Base-by-base conservation (phyloP, 2,888 invertebrate genomes). In the Parthenolecanium corni region DNA sequence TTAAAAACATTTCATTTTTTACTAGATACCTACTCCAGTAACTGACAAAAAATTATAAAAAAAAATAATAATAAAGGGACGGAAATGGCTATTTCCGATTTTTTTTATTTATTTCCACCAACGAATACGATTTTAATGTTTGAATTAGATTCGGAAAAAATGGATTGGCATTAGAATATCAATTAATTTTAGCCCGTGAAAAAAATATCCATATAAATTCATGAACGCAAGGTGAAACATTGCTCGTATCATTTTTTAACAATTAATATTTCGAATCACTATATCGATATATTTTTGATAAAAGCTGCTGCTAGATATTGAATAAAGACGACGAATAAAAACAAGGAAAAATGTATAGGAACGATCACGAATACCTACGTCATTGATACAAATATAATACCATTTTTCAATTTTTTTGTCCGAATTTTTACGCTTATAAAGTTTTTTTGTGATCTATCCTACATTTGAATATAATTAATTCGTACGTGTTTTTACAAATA, bases 121-220 rank as follows among this genome's bases (percentile, higher is more conserved):
- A 4, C 31, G 31, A 38, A 54, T 31, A 31, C 9, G 31, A 31
- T 31, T 31, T 31, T 31, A 54, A 54, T 54, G 36, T 57, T 57
- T 47, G 47, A 57, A 57, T 47, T 47, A 57, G 46, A 46, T 46
- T 46, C n/a, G 9, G 46, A 44, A 57, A 46, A 61, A 61, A 49
- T 61, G 61, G 61, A 61, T 49, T 61, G 49, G 49, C 51, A 51
- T 61, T 46, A 61, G 61, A 61, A 51, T 49, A 61, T 61, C 61
- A 61, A 61, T 61, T 61, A 61, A 61, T 61, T 51, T 61, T 36
- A 49, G 47, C 49, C 36, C 49, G 51, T 61, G 51, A 49, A 38
- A 61, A 58, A 58, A 58, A 58, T 57, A 44, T n/a, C n/a, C n/a
- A n/a, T 44, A 31, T 46, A 44, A 42, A 31, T 56, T 56, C 44